Evolutionary conservation across 2,888 invertebrate species (phyloP).

Genomic region (Chironomus tentans): DNA sequence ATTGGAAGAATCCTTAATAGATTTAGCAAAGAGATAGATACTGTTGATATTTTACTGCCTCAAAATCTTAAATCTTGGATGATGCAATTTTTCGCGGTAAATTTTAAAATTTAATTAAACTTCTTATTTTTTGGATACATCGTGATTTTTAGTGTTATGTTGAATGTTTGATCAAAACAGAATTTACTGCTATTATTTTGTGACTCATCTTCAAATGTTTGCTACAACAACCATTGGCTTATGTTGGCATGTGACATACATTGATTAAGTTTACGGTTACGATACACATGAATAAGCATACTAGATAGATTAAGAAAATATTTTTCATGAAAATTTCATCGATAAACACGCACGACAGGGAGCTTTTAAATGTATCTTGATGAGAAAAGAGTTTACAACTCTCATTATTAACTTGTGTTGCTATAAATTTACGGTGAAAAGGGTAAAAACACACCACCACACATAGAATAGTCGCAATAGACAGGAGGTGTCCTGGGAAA

Average conservation of each 20-base stretch:
- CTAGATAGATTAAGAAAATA: not conserved
- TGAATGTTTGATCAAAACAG: not conserved
- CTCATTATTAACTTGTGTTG: too few species aligned
- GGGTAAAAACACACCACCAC: too few species aligned
- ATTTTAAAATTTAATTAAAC: not conserved
- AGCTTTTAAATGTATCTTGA: not conserved
- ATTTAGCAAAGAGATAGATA: conserved; percentile 53
- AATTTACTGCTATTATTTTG: too few species aligned
- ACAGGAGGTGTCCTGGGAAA: too few species aligned
- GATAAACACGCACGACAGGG: not conserved
- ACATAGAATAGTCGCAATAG: too few species aligned
- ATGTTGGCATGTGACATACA: too few species aligned
- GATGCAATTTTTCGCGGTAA: conserved; percentile 43
- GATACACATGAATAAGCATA: not conserved
- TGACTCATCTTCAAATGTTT: too few species aligned
- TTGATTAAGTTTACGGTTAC: too few species aligned
- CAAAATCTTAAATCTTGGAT: conserved; percentile 38
- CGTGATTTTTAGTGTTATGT: not conserved
- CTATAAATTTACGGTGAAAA: too few species aligned
- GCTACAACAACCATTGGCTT: too few species aligned
- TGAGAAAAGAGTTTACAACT: not conserved
- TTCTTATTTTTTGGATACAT: not conserved
- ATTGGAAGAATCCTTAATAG: conserved; percentile 61
- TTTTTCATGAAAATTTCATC: not conserved
- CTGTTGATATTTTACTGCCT: conserved; percentile 49